Evolutionary conservation across 1,140 invertebrate genomes (phyloP).

Genomic region (Musca vetustissima): DNA sequence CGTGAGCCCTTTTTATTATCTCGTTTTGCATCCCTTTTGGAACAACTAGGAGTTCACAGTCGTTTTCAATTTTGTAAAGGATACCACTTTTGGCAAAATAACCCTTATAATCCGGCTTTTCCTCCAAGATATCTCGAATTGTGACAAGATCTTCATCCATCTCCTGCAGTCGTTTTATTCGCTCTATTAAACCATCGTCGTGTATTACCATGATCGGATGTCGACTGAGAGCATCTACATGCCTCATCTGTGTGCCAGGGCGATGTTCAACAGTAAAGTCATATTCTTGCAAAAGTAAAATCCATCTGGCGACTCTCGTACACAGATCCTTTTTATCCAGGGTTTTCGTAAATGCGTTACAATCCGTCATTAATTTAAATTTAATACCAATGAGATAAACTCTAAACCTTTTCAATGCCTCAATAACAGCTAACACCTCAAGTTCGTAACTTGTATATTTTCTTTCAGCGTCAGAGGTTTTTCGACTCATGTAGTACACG

Average conservation of each 20-base stretch:
- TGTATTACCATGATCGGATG: slow-evolving; percentile 10
- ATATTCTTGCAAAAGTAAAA: slow-evolving; percentile 34
- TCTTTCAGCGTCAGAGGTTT: slow-evolving; percentile 40
- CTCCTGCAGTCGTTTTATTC: slow-evolving; percentile 27
- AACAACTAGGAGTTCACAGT: slow-evolving; percentile 37
- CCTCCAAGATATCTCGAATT: slow-evolving; percentile 1
- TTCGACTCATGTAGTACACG: slow-evolving; percentile 54
- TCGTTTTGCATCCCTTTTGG: slow-evolving; percentile 41
- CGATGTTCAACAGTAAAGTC: slow-evolving; percentile 38
- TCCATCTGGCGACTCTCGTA: slow-evolving; percentile 38
- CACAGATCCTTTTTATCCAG: slow-evolving; percentile 39
- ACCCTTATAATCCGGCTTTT: neutral
- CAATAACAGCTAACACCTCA: slow-evolving; percentile 57
- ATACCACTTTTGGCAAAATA: slow-evolving; percentile 35
- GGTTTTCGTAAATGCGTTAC: slow-evolving; percentile 42
- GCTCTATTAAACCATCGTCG: neutral
- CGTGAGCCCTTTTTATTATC: slow-evolving; percentile 43
- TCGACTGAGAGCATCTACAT: slow-evolving; percentile 21
- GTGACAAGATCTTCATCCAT: slow-evolving; percentile 24
- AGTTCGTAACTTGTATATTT: slow-evolving; percentile 51
- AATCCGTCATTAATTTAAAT: slow-evolving; percentile 36
- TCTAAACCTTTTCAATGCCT: slow-evolving; percentile 36
- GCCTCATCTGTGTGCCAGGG: slow-evolving; percentile 22
- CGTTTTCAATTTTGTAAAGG: slow-evolving; percentile 35
- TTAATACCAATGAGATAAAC: slow-evolving; percentile 29